Evolutionary conservation across 1,140 invertebrate species (phyloP).

Genomic region (Drosophila ercepeae): DNA sequence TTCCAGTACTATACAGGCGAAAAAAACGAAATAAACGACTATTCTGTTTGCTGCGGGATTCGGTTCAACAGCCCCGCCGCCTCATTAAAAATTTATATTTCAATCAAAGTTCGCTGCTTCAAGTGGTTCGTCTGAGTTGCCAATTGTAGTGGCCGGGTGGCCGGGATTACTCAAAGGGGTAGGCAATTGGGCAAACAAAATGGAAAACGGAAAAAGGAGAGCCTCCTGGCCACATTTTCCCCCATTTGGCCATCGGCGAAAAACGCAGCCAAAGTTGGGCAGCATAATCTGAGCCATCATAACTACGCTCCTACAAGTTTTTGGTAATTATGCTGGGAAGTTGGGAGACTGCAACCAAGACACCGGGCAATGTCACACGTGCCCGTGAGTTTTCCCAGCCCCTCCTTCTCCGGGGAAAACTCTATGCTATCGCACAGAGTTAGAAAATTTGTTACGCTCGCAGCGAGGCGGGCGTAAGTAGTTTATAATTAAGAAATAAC

Average conservation of each 20-base stretch:
- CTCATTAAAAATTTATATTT: conserved; percentile 81
- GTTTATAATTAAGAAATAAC: conserved; percentile 83
- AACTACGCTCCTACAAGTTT: conserved; percentile 56
- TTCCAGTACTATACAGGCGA: conserved; percentile 6
- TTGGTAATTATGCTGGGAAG: conserved; percentile 59
- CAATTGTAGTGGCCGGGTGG: conserved; percentile 39
- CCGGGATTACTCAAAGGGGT: conserved; percentile 29
- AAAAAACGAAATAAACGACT: conserved; percentile 26
- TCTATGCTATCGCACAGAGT: conserved; percentile 20
- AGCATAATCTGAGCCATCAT: conserved; percentile 68
- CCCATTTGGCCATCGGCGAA: conserved; percentile 3
- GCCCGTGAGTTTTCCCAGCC: conserved; percentile 27
- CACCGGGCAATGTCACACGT: conserved; percentile 66
- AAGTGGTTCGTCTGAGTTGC: conserved; percentile 43
- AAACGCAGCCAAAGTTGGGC: conserved; percentile 23
- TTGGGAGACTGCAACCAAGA: conserved; percentile 53
- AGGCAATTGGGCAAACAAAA: conserved; percentile 27
- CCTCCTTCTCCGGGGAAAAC: background rate
- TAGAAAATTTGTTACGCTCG: conserved; percentile 69
- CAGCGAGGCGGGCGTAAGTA: conserved; percentile 67
- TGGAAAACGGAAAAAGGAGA: too few species aligned
- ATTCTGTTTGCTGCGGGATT: conserved; percentile 49
- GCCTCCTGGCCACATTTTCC: background rate
- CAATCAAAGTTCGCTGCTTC: conserved; percentile 73
- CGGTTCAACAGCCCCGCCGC: conserved; percentile 47